Percentiles rank a stretch among this genome's conserved stretches.
These are phyloP conservation scores for Gymnarchus niloticus DNA, from an alignment of 2,113 vertebrate species.

Conservation along the genomic window DNA sequence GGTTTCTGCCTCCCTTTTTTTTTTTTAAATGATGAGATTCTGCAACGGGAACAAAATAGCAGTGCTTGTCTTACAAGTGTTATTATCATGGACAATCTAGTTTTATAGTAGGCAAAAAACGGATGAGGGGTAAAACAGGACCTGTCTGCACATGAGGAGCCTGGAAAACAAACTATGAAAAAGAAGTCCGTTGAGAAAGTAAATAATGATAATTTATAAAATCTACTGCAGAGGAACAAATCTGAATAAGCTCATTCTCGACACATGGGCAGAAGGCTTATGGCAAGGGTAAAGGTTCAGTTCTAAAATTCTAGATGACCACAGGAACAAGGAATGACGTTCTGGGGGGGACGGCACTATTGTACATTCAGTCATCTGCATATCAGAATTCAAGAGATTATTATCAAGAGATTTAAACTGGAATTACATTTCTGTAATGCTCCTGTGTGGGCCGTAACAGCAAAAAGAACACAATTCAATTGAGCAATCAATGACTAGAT, in stretches of 20 bases:
- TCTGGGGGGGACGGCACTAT: not conserved
- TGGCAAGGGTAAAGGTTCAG: too few relatives aligned
- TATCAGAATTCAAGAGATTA: not conserved
- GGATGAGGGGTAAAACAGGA: not conserved
- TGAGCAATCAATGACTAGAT: not conserved
- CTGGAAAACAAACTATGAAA: not conserved
- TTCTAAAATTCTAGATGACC: not conserved
- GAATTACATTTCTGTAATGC: too few relatives aligned
- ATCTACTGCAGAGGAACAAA: not conserved
- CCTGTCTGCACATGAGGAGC: not conserved
- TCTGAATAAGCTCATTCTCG: not conserved
- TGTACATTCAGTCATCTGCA: too few relatives aligned
- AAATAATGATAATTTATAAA: not conserved
- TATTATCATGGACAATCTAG: not conserved
- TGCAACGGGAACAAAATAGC: not conserved
- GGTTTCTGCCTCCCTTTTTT: not conserved
- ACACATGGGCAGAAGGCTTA: not conserved
- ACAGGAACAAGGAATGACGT: not conserved
- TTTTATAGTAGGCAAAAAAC: not conserved
- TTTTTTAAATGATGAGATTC: not conserved
- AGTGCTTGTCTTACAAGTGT: not conserved
- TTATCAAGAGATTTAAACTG: not conserved
- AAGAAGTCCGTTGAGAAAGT: not conserved
- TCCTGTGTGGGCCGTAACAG: not conserved
- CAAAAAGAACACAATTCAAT: not conserved